Base-by-base conservation (phyloP, 2,113 vertebrate species). In the Ailurus styani region DNA sequence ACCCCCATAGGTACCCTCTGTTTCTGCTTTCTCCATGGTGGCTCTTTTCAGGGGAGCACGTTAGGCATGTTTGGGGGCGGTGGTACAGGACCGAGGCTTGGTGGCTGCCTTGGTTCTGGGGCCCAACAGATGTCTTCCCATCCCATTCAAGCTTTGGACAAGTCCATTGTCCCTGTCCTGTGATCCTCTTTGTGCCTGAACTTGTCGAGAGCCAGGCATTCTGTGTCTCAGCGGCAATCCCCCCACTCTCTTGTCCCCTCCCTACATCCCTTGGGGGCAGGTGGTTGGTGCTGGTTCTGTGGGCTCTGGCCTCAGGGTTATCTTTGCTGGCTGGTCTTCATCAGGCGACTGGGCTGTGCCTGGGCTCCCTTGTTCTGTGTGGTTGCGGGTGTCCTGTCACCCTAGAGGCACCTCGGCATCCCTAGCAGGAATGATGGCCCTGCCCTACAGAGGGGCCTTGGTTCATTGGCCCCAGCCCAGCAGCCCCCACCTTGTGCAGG, bases 401-500 rank as follows among this genome's bases (percentile, higher is more conserved):
- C 10, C 29, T 72, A 29, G 21, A 52, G 72, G 82, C 7, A 0
- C 52, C 31, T 54, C 2, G 45, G 78, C 40, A 34, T 95, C 66
- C 57, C 42, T 18, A 34, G 17, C 5, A 23, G 78, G 86, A 31
- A 9, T 1, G 8, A 83, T 50, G 42, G 40, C 82, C n/a, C 18
- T 60, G 47, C 66, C 64, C 52, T 29, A 10, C 47, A 52, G 82
- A 81, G 55, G 29, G 42, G 47, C 23, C 23, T 68, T 6, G 6
- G n/a, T 8, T 14, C 12, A 10, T n/a, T 6, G 52, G 47, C 21
- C 66, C 85, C 17, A 5, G 29, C 62, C 72, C 52, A 75, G 64
- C 73, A 89, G 96, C 34, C 31, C 47, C 42, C 66, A 25, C 93
- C 40, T 96, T 50, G 21, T 97, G 29, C 98, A 99, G 99, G 97